phyloP scores from a whole-genome alignment of 2,888 invertebrate species.

The Drepanosiphum platanoidis region DNA sequence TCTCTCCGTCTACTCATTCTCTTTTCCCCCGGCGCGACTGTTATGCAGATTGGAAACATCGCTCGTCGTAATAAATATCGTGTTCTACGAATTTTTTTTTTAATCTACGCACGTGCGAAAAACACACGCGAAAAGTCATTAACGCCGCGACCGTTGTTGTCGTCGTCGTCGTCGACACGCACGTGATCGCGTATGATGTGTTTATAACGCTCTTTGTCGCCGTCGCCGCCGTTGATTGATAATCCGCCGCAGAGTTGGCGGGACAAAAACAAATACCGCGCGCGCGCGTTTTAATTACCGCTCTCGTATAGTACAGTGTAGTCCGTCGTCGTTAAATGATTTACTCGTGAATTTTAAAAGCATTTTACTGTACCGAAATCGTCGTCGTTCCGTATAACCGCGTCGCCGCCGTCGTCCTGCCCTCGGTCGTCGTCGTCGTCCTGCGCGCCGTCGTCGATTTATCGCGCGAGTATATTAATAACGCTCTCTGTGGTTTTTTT shows the following conservation, averaged over 20 bases:
- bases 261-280: background rate
- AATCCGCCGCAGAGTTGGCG: background rate
- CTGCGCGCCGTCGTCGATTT: too few relatives aligned
- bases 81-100: constrained; percentile 33
- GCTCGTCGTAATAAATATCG: background rate
- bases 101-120: constrained; percentile 25
- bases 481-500: background rate
- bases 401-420: too few relatives aligned
- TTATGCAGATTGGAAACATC: constrained; percentile 24
- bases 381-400: too few relatives aligned
- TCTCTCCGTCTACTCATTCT: background rate
- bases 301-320: background rate
- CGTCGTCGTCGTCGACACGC: background rate
- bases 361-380: background rate
- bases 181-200: background rate
- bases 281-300: background rate
- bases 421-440: too few relatives aligned
- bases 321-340: background rate
- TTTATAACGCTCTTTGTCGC: background rate
- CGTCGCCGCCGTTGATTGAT: background rate
- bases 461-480: background rate
- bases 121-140: constrained; percentile 29
- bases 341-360: background rate
- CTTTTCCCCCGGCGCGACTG: background rate
- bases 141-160: background rate